These are phyloP conservation scores for Argyresthia goedartella DNA, from an alignment of 2,888 invertebrate species.

Conservation along the genomic window DNA sequence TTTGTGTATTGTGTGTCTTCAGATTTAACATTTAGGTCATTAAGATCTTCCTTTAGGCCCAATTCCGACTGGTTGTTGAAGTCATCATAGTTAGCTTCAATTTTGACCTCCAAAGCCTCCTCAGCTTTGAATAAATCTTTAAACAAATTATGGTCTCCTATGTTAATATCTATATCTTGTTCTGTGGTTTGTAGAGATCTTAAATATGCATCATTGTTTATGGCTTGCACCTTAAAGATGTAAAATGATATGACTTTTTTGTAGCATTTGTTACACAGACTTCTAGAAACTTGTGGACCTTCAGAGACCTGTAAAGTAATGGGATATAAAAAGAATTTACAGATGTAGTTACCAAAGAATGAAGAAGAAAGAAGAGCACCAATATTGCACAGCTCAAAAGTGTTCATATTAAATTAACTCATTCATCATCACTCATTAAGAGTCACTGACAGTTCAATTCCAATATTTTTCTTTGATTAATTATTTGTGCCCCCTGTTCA, in stretches of 20 bases:
- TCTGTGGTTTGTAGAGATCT: conserved; percentile 13
- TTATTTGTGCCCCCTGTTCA: no score
- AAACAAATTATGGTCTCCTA: neutral
- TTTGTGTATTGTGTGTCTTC: conserved; percentile 3
- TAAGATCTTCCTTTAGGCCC: conserved; percentile 16
- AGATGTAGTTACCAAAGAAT: conserved; percentile 2
- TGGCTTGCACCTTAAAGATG: conserved; percentile 40
- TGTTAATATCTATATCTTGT: neutral
- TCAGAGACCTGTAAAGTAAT: conserved; percentile 12
- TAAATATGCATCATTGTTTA: conserved; percentile 36
- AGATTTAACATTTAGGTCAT: neutral
- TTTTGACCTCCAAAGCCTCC: conserved; percentile 11
- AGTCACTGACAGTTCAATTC: no score
- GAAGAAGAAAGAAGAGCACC: no score
- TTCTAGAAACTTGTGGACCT: conserved; percentile 31
- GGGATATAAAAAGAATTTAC: conserved; percentile 7
- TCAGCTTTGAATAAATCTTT: conserved; percentile 17
- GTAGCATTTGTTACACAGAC: conserved; percentile 40
- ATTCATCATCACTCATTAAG: no score
- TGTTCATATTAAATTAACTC: no score
- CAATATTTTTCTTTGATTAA: no score
- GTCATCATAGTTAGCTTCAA: conserved; percentile 11
- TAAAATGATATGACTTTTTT: conserved; percentile 36
- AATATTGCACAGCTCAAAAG: no score
- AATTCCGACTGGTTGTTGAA: conserved; percentile 9